Conservation (phyloP, 1,140 invertebrate species). For the Scaptomyza pallida region DNA sequence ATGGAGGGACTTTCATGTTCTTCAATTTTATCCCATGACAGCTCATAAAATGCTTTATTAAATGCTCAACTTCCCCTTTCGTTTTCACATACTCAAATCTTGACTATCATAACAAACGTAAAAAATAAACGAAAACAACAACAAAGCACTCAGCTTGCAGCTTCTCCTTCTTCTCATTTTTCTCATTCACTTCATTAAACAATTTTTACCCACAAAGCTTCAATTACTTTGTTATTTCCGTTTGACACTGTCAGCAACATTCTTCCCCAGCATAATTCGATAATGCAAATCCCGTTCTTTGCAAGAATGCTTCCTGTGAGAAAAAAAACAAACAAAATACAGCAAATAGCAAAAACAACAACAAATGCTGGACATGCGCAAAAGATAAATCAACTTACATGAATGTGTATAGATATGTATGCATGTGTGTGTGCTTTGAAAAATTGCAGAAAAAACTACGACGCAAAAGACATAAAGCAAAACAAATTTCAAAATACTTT, state of each 20-base stretch:
- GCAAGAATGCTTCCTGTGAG: conserved; percentile 30
- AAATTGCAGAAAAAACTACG: conserved; percentile 51
- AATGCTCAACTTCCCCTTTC: too few species aligned
- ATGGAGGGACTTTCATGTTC: too few species aligned
- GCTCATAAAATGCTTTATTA: too few species aligned
- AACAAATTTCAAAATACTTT: conserved; percentile 61
- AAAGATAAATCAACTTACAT: conserved; percentile 29
- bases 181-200: conserved; percentile 6
- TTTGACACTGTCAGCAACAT: conserved; percentile 44
- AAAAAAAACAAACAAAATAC: conserved; percentile 21
- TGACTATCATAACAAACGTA: background rate
- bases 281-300: conserved; percentile 35
- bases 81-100: background rate
- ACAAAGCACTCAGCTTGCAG: background rate
- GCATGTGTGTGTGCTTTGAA: background rate
- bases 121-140: background rate
- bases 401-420: background rate
- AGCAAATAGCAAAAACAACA: too few species aligned
- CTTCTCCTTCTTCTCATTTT: background rate
- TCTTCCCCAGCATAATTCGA: conserved; percentile 48
- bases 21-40: too few species aligned
- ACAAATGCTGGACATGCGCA: conserved; percentile 57
- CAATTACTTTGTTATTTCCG: conserved; percentile 55
- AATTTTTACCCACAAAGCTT: conserved; percentile 66
- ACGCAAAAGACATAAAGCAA: conserved; percentile 53